Base-by-base conservation (phyloP, 2,113 vertebrate genomes). In the Cyphomyrus discorhynchus region DNA sequence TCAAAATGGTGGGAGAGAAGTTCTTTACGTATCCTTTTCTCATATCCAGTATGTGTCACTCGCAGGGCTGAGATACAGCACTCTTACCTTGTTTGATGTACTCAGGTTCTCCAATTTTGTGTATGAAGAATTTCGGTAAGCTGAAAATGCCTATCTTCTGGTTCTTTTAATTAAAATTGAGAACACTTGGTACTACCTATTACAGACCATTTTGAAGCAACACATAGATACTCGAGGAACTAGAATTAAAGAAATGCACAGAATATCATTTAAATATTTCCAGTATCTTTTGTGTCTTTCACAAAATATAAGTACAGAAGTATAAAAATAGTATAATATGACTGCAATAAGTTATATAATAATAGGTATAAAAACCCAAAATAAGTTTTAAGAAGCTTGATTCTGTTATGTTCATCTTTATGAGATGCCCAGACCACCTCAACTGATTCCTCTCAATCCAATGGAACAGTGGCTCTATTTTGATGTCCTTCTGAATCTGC, bases 1-100 rank as follows among this genome's bases (percentile, higher is more conserved):
- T 99, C 96, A 96, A 92, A 89, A 95, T 94, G 46, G 92, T 97
- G 58, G 95, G 96, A 89, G 94, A 96, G 88, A 96, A 91, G 9
- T 92, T 96, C 86, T 98, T 98, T 91, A 98, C 97, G 90, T 98
- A 98, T 98, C 97, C 96, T 96, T 95, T 94, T 3, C 35, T 11
- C 24, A 84, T 42, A 45, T 47, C 35, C n/a, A 66, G 31, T 24
- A 42, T 56, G 10, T 27, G 45, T 5, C 42, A 49, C 17, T 50
- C 3, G 17, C 42, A 53, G n/a, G n/a, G n/a, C 31, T 24, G 31
- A 56, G 49, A 74, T 31, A 13, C 62, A 31, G 62, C 62, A 70
- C 62, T 31, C 62, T 31, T 70, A 31, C n/a, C 3, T 1, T 70
- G n/a, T 70, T 27, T 70, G 62, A 27, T 70, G 62, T 70, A 11